These are phyloP conservation scores for Hylaeus volcanicus DNA, from an alignment of 1,140 invertebrate species.

Conservation along the genomic window DNA sequence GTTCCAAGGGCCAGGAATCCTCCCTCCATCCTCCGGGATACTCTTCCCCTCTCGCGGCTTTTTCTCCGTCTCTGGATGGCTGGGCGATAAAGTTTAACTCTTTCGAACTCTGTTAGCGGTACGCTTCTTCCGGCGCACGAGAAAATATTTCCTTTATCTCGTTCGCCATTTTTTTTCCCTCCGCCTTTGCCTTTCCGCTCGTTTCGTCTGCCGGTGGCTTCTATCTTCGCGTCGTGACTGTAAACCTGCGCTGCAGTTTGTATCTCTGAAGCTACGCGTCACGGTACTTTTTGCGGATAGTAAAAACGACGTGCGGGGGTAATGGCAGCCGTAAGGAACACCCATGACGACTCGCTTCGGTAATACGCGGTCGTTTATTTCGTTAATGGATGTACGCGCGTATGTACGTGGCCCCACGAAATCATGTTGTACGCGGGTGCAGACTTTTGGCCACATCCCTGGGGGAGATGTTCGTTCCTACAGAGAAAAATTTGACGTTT, in stretches of 20 bases:
- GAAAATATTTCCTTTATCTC: slow-evolving; percentile 61
- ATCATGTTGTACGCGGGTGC: too few relatives aligned
- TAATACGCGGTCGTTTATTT: too few relatives aligned
- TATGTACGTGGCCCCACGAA: too few relatives aligned
- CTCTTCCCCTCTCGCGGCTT: not conserved
- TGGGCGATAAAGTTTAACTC: slow-evolving; percentile 64
- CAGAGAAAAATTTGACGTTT: too few relatives aligned
- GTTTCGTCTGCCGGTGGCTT: slow-evolving; percentile 13
- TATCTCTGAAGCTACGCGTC: too few relatives aligned
- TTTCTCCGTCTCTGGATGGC: slow-evolving; percentile 10
- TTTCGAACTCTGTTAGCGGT: slow-evolving; percentile 65
- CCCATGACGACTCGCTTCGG: not conserved
- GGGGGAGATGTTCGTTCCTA: too few relatives aligned
- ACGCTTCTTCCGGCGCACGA: slow-evolving; percentile 42
- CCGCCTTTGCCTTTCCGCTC: slow-evolving; percentile 15
- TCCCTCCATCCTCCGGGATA: slow-evolving; percentile 14
- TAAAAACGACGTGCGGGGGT: not conserved
- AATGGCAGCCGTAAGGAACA: not conserved
- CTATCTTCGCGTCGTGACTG: slow-evolving; percentile 1
- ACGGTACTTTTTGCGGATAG: too few relatives aligned
- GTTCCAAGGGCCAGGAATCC: slow-evolving; percentile 54
- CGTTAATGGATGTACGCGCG: too few relatives aligned
- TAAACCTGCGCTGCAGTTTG: too few relatives aligned
- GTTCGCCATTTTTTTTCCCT: slow-evolving; percentile 22
- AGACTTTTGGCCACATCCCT: too few relatives aligned